Evolutionary conservation across 1,140 invertebrate species (phyloP).

Genomic region (Amphibalanus amphitrite): DNA sequence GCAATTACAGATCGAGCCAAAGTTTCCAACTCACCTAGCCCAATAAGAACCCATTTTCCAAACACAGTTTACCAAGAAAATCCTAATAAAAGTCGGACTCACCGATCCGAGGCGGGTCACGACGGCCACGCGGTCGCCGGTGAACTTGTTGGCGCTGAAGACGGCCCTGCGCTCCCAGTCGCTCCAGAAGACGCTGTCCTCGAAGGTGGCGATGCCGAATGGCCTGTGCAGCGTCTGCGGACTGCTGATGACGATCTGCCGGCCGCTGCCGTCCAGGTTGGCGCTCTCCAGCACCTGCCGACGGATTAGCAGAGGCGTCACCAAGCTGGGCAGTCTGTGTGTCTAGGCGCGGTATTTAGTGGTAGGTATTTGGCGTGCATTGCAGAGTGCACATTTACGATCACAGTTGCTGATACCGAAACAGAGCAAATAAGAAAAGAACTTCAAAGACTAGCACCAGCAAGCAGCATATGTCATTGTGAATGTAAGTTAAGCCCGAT

Average conservation of each 20-base stretch:
- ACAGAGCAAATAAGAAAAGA: too few species aligned
- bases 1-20: not conserved
- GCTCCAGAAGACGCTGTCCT: constrained; percentile 36
- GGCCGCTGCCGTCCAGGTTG: constrained; percentile 27
- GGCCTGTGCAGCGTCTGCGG: constrained; percentile 27
- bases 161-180: constrained; percentile 39
- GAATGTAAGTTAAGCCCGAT: not conserved
- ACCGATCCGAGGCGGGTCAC: not conserved
- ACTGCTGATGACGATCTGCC: constrained; percentile 51
- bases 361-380: too few species aligned
- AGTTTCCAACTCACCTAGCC: not conserved
- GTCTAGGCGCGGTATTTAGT: too few species aligned
- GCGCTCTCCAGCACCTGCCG: constrained; percentile 28
- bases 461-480: constrained; percentile 24
- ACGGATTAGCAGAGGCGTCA: too few species aligned
- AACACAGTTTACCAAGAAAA: too few species aligned
- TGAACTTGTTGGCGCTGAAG: constrained; percentile 53
- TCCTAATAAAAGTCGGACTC: constrained; percentile 20
- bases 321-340: too few species aligned
- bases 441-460: too few species aligned
- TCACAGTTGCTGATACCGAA: too few species aligned
- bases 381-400: too few species aligned
- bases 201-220: constrained; percentile 35
- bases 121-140: constrained; percentile 36
- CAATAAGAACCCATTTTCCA: too few species aligned